These are phyloP conservation scores for Bombus polaris DNA, from an alignment of 1,140 invertebrate species.

Conservation along the genomic window DNA sequence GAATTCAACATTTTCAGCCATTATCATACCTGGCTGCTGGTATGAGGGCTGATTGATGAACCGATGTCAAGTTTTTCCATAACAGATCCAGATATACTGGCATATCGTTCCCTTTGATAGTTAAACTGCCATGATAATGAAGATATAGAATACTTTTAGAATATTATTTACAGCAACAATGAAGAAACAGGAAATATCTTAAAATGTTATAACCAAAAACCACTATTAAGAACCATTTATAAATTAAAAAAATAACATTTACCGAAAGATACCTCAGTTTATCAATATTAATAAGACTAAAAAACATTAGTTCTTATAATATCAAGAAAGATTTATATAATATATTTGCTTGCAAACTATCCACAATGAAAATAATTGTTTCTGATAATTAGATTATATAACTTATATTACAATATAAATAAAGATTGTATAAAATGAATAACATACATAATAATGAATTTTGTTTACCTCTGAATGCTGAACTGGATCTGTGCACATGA, in stretches of 20 bases:
- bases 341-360: constrained; percentile 30
- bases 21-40: constrained; percentile 86
- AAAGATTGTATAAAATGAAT: constrained; percentile 7
- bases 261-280: neutral
- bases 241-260: constrained; percentile 13
- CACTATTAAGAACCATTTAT: neutral
- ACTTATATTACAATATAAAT: constrained; percentile 27
- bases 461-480: constrained; percentile 79
- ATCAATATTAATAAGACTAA: neutral
- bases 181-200: neutral
- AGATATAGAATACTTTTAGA: constrained; percentile 56
- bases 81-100: constrained; percentile 90
- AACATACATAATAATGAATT: neutral
- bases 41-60: constrained; percentile 88
- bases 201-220: neutral
- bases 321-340: neutral
- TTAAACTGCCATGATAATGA: constrained; percentile 83
- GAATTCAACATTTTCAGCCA: constrained; percentile 55
- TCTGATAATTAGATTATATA: neutral
- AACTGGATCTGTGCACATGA: constrained; percentile 85
- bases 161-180: constrained; percentile 26
- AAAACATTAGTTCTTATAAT: neutral
- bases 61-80: constrained; percentile 91
- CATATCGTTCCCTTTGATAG: constrained; percentile 91
- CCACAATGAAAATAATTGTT: constrained; percentile 6